Conservation (phyloP, 1,140 invertebrate species). For the Hyphantria cunea region DNA sequence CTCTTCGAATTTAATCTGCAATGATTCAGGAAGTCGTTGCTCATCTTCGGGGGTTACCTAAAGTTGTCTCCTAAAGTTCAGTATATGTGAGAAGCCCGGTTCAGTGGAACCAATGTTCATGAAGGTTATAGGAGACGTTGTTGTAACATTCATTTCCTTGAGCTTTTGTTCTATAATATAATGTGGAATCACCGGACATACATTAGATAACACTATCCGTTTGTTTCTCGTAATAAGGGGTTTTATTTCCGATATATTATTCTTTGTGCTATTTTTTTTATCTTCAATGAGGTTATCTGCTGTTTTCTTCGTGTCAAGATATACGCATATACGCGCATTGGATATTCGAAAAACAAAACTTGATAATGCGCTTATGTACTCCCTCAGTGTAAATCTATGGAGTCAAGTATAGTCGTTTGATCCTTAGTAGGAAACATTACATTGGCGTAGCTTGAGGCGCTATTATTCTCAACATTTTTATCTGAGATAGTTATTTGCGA, state of each 20-base stretch:
- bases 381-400: constrained; percentile 29
- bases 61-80: too few species aligned
- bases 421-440: constrained; percentile 35
- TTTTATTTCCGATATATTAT: constrained; percentile 27
- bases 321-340: constrained; percentile 33
- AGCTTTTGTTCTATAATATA: too few species aligned
- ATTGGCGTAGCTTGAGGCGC: constrained; percentile 36
- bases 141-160: too few species aligned
- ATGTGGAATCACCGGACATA: too few species aligned
- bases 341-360: constrained; percentile 37
- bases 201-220: too few species aligned
- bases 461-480: too few species aligned
- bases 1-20: background rate
- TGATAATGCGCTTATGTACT: constrained; percentile 26
- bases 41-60: too few species aligned
- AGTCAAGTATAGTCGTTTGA: constrained; percentile 28
- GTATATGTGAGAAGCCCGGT: too few species aligned
- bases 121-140: too few species aligned
- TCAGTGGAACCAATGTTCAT: too few species aligned
- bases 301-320: constrained; percentile 33
- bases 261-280: constrained; percentile 17
- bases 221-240: constrained; percentile 36
- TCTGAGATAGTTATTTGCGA: background rate
- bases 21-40: too few species aligned
- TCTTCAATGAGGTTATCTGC: constrained; percentile 28